Conservation (phyloP, 2,113 vertebrate genomes). For the Larimichthys crocea region DNA sequence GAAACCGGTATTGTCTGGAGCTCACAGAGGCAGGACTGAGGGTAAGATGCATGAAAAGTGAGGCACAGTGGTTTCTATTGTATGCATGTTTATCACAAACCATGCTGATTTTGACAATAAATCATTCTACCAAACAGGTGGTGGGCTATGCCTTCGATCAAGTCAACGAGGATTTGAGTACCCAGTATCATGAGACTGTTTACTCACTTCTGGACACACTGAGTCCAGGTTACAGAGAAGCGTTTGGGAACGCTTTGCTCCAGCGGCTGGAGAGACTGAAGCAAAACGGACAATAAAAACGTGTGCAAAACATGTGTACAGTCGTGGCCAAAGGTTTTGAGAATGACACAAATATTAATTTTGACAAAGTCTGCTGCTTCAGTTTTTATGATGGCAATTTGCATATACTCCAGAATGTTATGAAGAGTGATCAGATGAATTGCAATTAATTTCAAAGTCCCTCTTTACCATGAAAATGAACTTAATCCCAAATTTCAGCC, state of each 20-base stretch:
- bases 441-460: too few relatives aligned
- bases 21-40: slow-evolving; percentile 94
- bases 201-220: slow-evolving; percentile 96
- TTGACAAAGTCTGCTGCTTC: too few relatives aligned
- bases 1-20: slow-evolving; percentile 92
- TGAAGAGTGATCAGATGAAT: too few relatives aligned
- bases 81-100: neutral
- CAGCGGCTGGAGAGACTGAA: slow-evolving; percentile 94
- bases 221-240: slow-evolving; percentile 96
- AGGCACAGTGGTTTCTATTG: neutral
- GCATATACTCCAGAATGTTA: too few relatives aligned
- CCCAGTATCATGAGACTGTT: slow-evolving; percentile 95
- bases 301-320: neutral
- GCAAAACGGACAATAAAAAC: slow-evolving; percentile 88
- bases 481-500: too few relatives aligned
- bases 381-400: too few relatives aligned
- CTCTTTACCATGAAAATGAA: too few relatives aligned
- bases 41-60: slow-evolving; percentile 80
- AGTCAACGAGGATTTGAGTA: slow-evolving; percentile 88
- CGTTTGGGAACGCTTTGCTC: slow-evolving; percentile 95
- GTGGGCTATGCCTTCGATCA: slow-evolving; percentile 94
- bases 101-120: neutral
- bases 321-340: too few relatives aligned
- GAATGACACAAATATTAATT: too few relatives aligned
- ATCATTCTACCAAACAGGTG: slow-evolving; percentile 81